These are phyloP conservation scores for Gyps fulvus DNA, from an alignment of 2,113 vertebrate species.

Conservation along the genomic window DNA sequence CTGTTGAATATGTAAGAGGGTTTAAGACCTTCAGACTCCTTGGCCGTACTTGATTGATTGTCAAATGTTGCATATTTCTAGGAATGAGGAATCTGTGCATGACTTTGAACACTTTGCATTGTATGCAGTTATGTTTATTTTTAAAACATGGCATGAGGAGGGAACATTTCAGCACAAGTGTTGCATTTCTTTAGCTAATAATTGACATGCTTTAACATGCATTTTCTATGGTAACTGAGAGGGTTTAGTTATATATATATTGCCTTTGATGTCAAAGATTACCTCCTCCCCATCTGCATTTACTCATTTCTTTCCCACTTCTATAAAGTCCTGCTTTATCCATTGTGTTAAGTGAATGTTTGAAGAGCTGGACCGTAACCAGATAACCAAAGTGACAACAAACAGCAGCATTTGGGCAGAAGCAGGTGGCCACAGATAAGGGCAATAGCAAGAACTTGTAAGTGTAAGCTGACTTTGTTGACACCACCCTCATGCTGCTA, in stretches of 20 bases:
- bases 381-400: not conserved
- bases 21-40: not conserved
- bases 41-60: not conserved
- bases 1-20: not conserved
- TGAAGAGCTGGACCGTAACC: not conserved
- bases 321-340: not conserved
- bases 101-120: not conserved
- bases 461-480: not conserved
- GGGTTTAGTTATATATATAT: not conserved
- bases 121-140: not conserved
- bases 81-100: not conserved
- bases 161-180: not conserved
- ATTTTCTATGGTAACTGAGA: not conserved
- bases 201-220: not conserved
- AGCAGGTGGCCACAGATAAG: not conserved
- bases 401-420: not conserved
- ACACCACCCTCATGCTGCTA: not conserved
- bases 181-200: not conserved
- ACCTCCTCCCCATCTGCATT: not conserved
- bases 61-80: not conserved
- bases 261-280: not conserved
- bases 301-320: not conserved
- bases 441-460: not conserved
- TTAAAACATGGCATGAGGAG: not conserved
- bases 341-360: not conserved